Conservation (phyloP, 2,888 invertebrate genomes). For the Stenotaenia linearis region DNA sequence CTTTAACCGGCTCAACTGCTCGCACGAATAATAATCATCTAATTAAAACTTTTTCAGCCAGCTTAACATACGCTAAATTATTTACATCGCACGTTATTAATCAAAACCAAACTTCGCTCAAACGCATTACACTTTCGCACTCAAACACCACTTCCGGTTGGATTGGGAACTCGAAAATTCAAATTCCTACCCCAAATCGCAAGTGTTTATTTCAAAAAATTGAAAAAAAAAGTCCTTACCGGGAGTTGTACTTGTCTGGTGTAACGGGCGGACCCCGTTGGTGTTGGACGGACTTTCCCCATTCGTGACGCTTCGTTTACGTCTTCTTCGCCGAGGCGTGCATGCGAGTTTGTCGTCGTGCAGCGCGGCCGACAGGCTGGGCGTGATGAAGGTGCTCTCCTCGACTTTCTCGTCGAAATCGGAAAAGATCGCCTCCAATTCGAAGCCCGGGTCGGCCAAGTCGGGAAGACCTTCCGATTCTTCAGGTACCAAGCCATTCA, state of each 20-base stretch:
- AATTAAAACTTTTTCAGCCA: too few relatives aligned
- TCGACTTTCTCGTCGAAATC: conserved; percentile 38
- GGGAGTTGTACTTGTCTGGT: neutral
- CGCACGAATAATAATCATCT: too few relatives aligned
- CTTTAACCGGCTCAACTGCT: too few relatives aligned
- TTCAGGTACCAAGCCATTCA: conserved; percentile 56
- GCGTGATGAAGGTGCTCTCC: conserved; percentile 31
- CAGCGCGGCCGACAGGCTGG: neutral
- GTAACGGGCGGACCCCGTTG: neutral
- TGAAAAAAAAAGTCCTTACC: neutral
- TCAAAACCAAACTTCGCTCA: too few relatives aligned
- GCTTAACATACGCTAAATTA: too few relatives aligned
- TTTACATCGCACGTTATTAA: too few relatives aligned
- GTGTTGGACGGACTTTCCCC: neutral
- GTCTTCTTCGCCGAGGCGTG: neutral
- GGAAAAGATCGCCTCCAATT: conserved; percentile 61
- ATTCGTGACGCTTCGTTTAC: neutral
- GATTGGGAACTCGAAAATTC: too few relatives aligned
- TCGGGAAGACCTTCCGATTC: conserved; percentile 68
- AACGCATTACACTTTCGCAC: too few relatives aligned
- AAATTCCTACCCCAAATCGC: too few relatives aligned
- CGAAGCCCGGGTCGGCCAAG: conserved; percentile 75
- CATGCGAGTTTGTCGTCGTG: conserved; percentile 1
- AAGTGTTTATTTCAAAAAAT: too few relatives aligned
- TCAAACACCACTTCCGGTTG: too few relatives aligned